Evolutionary conservation across 2,113 vertebrate genomes (phyloP), one percentile per base, ranked within the genome.

Genomic region (Podarcis cretensis): DNA sequence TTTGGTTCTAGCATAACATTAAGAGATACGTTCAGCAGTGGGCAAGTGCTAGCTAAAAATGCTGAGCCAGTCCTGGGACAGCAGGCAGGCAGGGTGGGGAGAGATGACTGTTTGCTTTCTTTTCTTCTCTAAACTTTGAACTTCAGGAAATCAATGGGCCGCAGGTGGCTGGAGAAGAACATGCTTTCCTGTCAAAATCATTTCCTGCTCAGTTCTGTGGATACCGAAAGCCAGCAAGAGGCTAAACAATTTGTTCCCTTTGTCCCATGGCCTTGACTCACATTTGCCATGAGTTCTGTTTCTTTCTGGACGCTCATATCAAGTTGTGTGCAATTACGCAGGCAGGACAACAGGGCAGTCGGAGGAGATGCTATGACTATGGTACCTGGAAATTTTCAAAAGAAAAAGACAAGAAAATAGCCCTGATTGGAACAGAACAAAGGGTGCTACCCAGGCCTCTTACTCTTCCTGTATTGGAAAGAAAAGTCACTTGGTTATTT

Each of bases 151-250:
- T 68, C 25, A 57, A 9, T 80, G 66, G 75, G 81, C 74, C 54
- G 8, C 92, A 94, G 87, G 82, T 93, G 87, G 71, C 68, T 77
- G 85, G 30, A 90, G 66, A 40, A 90, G 66, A 40, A 90, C 77
- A 63, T 0, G 8, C 6, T 81, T 54, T 78, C 69, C 76, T 66
- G 89, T 90, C 91, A 92, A 77, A 63, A 71, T 83, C 27, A 84
- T 75, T 86, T 91, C 91, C 90, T 0, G 0, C 90, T 0, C 76
- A n/a, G 84, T 40, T 88, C 82, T 82, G 10, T 71, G 86, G 90
- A 92, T 85, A 89, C 1, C 0, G 21, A 71, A 90, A 69, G 83
- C 2, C 13, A 21, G 0, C 83, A 77, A 66, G 14, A 0, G 18
- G 1, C 1, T 18, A 27, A 84, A 83, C 0, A 0, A 27, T 25